A percentile compares a stretch with the other conserved stretches of the same genome.
These are phyloP conservation scores for Brachionus asplanchnoidis DNA, from an alignment of 1,140 invertebrate species.

Conservation along the genomic window DNA sequence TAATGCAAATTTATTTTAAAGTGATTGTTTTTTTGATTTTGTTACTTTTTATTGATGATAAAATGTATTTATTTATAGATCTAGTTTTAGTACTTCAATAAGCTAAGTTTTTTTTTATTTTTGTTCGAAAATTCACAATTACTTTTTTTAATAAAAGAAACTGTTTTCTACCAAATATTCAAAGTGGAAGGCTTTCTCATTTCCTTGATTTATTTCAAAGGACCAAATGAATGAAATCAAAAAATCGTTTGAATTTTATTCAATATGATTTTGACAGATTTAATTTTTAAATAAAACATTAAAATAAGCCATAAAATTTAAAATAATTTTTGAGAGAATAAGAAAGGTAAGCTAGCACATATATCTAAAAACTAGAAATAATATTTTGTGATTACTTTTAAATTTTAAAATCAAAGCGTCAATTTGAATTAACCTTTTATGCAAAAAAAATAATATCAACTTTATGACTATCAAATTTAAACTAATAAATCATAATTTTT, in stretches of 20 bases:
- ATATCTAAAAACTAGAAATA: not conserved
- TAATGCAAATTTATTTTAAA: too few relatives aligned
- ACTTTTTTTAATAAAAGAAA: not conserved
- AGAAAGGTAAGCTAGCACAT: not conserved
- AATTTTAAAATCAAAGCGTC: not conserved
- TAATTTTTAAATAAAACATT: not conserved
- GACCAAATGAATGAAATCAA: not conserved
- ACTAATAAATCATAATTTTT: not conserved
- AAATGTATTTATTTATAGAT: too few relatives aligned
- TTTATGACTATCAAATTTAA: not conserved
- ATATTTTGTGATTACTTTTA: not conserved
- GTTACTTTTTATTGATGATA: too few relatives aligned
- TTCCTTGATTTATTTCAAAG: not conserved
- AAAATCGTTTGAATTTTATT: too few relatives aligned
- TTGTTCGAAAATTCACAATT: not conserved
- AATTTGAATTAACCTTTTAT: not conserved
- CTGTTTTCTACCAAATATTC: not conserved
- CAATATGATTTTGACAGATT: not conserved
- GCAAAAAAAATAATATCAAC: not conserved
- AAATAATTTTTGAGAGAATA: not conserved
- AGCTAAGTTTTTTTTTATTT: too few relatives aligned
- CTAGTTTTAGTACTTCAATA: too few relatives aligned
- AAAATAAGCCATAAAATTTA: not conserved
- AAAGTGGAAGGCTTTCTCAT: not conserved
- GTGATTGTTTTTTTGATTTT: too few relatives aligned